Percentiles rank a stretch among this genome's conserved stretches.
Evolutionary conservation across 2,888 invertebrate species (phyloP).

Genomic region (Drosophila kanekoi): DNA sequence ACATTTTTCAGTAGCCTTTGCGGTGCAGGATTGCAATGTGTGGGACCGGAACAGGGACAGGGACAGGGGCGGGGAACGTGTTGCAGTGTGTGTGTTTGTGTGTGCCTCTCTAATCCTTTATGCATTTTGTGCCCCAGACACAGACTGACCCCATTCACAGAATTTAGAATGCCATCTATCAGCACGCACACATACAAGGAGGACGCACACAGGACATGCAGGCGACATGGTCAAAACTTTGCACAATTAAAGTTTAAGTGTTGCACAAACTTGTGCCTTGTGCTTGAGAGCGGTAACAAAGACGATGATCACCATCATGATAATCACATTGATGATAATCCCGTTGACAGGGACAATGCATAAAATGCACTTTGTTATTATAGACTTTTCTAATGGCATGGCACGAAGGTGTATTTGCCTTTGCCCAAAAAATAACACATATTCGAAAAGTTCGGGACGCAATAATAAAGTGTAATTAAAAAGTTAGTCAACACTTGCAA

Average conservation of each 20-base stretch:
- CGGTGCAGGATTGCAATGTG: constrained; percentile 35
- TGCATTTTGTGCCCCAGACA: constrained; percentile 68
- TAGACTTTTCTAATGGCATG: constrained; percentile 41
- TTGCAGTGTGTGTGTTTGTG: constrained; percentile 18
- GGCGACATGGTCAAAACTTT: constrained; percentile 76
- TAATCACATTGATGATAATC: constrained; percentile 14
- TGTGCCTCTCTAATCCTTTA: constrained; percentile 65
- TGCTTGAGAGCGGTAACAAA: constrained; percentile 43
- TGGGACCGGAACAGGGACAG: constrained; percentile 1
- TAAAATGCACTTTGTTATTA: constrained; percentile 73
- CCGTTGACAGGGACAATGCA: constrained; percentile 53
- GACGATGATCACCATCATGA: constrained; percentile 13
- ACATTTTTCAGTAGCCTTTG: constrained; percentile 48
- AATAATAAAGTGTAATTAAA: constrained; percentile 72
- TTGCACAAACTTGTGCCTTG: constrained; percentile 76
- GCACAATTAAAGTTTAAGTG: constrained; percentile 82
- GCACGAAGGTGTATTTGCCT: constrained; percentile 43
- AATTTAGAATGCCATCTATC: constrained; percentile 76
- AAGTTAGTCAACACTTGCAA: constrained; percentile 66
- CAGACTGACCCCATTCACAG: constrained; percentile 73
- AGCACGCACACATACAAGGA: constrained; percentile 44
- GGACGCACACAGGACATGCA: constrained; percentile 48
- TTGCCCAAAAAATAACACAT: constrained; percentile 57
- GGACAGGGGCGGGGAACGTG: constrained; percentile 7
- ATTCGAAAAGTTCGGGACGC: constrained; percentile 55